Conservation (phyloP, 2,113 vertebrate genomes). For the Triplophysa rosa region DNA sequence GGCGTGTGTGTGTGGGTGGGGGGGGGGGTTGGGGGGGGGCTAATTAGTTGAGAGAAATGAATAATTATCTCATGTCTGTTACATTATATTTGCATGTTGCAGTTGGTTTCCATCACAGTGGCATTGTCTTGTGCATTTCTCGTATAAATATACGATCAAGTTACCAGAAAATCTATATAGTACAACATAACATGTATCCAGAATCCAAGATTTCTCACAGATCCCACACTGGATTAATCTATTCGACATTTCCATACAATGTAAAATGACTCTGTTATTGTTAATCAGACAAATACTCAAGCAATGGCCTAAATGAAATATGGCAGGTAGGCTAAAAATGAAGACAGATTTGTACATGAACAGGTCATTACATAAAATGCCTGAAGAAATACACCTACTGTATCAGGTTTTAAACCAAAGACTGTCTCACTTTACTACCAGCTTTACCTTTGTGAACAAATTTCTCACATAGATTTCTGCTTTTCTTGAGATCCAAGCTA, state of each 20-base stretch:
- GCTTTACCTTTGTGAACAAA: background rate
- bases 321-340: background rate
- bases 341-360: background rate
- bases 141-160: slow-evolving; percentile 15
- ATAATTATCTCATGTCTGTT: slow-evolving; percentile 64
- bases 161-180: background rate
- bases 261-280: background rate
- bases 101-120: slow-evolving; percentile 31
- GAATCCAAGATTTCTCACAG: background rate
- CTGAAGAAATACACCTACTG: background rate
- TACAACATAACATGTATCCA: background rate
- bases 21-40: slow-evolving; percentile 50
- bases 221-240: background rate
- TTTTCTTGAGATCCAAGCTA: slow-evolving; percentile 64
- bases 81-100: slow-evolving; percentile 48
- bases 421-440: too few relatives aligned
- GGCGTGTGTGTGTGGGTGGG: slow-evolving; percentile 30
- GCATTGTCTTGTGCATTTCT: slow-evolving; percentile 12
- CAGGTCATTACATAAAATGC: background rate
- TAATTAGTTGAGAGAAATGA: slow-evolving; percentile 71
- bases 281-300: background rate
- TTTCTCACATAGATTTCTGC: slow-evolving; percentile 51
- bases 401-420: background rate
- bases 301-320: background rate
- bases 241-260: background rate